Percentiles rank a stretch among this genome's conserved stretches.
Evolutionary conservation across 2,797 vertebrate species (phyloP).

Genomic region (Euthynnus affinis): DNA sequence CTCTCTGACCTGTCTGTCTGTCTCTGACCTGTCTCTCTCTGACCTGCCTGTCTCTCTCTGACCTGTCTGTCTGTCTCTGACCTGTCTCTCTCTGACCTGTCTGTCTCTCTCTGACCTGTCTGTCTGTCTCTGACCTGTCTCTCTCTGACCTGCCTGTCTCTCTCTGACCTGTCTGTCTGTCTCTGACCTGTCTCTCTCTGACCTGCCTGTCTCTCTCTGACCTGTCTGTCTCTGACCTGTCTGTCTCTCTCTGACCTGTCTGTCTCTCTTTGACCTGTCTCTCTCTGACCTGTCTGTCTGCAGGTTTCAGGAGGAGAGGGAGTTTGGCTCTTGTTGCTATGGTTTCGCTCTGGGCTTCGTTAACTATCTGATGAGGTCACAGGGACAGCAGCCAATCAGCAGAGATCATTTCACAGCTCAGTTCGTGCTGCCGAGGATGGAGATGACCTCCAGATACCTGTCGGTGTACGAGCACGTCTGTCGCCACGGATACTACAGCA

Average conservation of each 20-base stretch:
- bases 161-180: background rate
- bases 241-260: background rate
- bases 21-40: background rate
- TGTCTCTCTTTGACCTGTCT: background rate
- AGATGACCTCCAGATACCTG: conserved; percentile 84
- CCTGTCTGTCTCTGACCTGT: background rate
- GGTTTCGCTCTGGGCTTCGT: conserved; percentile 87
- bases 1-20: no score
- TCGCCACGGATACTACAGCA: conserved; percentile 71
- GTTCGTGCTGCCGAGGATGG: conserved; percentile 84
- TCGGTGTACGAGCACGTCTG: conserved; percentile 79
- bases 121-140: background rate
- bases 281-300: background rate
- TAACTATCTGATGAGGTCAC: conserved; percentile 81
- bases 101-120: background rate
- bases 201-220: background rate
- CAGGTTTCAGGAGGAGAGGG: conserved; percentile 87
- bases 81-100: background rate
- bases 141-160: background rate
- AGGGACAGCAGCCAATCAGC: conserved; percentile 76
- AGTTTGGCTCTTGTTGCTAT: conserved; percentile 88
- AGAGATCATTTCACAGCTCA: conserved; percentile 83
- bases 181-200: background rate
- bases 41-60: background rate
- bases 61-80: no score